Conservation (phyloP, 2,888 invertebrate genomes). For the Colostygia pectinataria region DNA sequence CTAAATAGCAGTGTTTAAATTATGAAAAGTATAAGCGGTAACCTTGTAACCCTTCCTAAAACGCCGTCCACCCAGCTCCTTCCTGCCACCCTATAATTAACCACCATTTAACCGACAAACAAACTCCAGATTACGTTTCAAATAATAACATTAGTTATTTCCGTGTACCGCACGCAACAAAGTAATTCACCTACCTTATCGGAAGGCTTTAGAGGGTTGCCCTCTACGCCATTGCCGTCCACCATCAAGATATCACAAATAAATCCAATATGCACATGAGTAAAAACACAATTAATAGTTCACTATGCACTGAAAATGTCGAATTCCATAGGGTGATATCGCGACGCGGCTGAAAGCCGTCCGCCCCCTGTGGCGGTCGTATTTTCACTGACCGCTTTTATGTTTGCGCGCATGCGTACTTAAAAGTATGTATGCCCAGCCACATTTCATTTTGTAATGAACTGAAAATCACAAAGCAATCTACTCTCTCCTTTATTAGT, state of each 20-base stretch:
- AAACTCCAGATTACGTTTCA: conserved; percentile 31
- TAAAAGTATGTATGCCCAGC: conserved; percentile 42
- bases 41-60: too few relatives aligned
- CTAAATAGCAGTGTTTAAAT: too few relatives aligned
- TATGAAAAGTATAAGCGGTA: too few relatives aligned
- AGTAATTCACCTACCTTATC: conserved; percentile 67
- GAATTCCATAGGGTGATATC: conserved; percentile 58
- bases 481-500: conserved; percentile 35
- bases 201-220: conserved; percentile 30
- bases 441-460: conserved; percentile 71
- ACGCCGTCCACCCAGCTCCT: too few relatives aligned
- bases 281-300: conserved; percentile 47
- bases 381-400: conserved; percentile 56
- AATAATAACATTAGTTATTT: conserved; percentile 43
- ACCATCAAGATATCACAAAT: conserved; percentile 16
- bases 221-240: conserved; percentile 16
- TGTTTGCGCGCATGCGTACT: conserved; percentile 62
- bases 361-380: conserved; percentile 49
- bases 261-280: conserved; percentile 43
- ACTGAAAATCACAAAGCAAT: conserved; percentile 45
- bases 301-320: conserved; percentile 47
- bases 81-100: conserved; percentile 13
- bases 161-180: conserved; percentile 58
- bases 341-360: conserved; percentile 51
- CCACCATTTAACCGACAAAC: conserved; percentile 20